A percentile compares a stretch with the other conserved stretches of the same genome.
These are phyloP conservation scores for Lochmaea crataegi DNA, from an alignment of 2,888 invertebrate species.

Conservation along the genomic window DNA sequence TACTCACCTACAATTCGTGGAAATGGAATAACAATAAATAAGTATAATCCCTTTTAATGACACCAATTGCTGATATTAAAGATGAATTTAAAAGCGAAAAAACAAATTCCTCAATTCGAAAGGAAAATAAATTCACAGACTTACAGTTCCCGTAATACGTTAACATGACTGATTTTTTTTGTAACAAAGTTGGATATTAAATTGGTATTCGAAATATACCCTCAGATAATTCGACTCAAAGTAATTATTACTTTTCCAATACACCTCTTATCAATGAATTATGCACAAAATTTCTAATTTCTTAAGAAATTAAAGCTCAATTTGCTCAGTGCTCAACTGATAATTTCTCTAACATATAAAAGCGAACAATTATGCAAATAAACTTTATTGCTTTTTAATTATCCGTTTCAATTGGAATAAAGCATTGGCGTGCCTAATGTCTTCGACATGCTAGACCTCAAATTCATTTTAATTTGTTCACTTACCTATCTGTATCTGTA, in stretches of 20 bases:
- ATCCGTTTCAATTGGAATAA: conserved; percentile 15
- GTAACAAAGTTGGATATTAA: too few species aligned
- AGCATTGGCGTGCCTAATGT: conserved; percentile 9
- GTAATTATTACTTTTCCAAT: not conserved
- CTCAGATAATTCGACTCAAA: not conserved
- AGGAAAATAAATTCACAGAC: too few species aligned
- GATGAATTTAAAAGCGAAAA: too few species aligned
- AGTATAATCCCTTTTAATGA: too few species aligned
- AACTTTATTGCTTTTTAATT: conserved; percentile 42
- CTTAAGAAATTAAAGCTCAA: conserved; percentile 26
- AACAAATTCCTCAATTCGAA: too few species aligned
- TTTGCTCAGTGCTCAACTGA: conserved; percentile 17
- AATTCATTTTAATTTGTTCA: not conserved
- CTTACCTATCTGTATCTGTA: not conserved
- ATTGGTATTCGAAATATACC: not conserved
- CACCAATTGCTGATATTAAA: too few species aligned
- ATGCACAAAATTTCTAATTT: conserved; percentile 14
- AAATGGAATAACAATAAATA: too few species aligned
- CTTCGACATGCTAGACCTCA: not conserved
- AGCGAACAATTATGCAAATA: conserved; percentile 36
- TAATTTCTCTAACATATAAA: conserved; percentile 34
- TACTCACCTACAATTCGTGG: too few species aligned
- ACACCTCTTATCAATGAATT: not conserved
- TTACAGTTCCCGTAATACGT: too few species aligned
- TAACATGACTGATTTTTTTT: too few species aligned